These are phyloP conservation scores for Drosophila subsilvestris DNA, from an alignment of 2,888 invertebrate genomes.

Conservation along the genomic window DNA sequence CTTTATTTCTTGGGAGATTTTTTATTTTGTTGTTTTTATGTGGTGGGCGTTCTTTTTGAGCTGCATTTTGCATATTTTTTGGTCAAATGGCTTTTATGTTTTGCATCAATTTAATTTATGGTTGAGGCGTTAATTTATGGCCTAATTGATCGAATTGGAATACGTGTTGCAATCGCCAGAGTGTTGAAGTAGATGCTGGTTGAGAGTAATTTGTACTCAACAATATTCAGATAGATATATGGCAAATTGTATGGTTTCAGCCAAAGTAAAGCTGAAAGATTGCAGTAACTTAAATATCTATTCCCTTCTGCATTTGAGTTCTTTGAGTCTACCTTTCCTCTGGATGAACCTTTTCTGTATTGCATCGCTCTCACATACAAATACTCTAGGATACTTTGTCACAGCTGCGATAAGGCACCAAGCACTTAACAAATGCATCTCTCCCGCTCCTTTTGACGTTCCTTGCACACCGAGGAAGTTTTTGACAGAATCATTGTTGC, in stretches of 20 bases:
- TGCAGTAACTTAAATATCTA: not conserved
- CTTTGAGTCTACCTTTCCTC: no score
- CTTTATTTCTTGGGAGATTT: conserved; percentile 28
- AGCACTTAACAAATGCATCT: conserved; percentile 2
- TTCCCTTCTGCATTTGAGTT: no score
- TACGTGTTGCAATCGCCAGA: conserved; percentile 46
- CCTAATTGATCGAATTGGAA: conserved; percentile 75
- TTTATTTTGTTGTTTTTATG: conserved; percentile 10
- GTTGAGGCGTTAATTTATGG: conserved; percentile 75
- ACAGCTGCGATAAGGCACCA: conserved; percentile 1
- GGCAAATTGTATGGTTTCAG: not conserved
- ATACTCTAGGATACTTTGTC: conserved; percentile 21
- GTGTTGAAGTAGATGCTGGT: conserved; percentile 57
- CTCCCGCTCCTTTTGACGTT: not conserved
- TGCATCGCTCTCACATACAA: not conserved
- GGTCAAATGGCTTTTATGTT: conserved; percentile 67
- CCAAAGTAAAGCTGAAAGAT: not conserved
- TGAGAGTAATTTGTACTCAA: conserved; percentile 2
- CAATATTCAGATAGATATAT: not conserved
- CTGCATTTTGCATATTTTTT: conserved; percentile 72
- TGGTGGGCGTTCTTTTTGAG: conserved; percentile 58
- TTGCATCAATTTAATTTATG: conserved; percentile 71
- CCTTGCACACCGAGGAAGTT: not conserved
- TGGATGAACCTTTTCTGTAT: no score
- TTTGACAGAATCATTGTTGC: conserved; percentile 30